Evolutionary conservation across 64 coral and sea anemone species (phyloP).

Genomic region (Pachyseris speciosa): DNA sequence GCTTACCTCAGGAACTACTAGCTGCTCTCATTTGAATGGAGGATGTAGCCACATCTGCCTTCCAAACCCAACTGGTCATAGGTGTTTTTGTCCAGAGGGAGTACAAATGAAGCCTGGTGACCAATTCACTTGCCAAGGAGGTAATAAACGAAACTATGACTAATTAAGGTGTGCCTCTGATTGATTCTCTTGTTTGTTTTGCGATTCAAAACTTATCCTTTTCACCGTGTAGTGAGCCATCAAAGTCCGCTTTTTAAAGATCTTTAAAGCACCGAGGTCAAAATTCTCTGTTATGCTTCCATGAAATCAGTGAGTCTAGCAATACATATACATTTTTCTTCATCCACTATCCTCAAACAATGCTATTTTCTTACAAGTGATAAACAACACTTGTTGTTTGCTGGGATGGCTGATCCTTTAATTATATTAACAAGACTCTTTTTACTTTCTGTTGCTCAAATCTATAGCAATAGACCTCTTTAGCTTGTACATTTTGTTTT

Average conservation of each 20-base stretch:
- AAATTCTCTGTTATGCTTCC: neutral
- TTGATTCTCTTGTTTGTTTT: neutral
- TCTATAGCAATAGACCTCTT: neutral
- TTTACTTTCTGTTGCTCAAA: neutral
- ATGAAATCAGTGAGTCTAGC: neutral
- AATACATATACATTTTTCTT: neutral
- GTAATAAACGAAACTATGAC: neutral
- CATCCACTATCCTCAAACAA: neutral
- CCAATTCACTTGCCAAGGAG: conserved; percentile 38
- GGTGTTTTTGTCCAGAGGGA: conserved; percentile 61
- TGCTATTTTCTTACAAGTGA: neutral
- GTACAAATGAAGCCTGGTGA: neutral
- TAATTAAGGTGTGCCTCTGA: neutral
- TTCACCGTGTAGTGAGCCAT: neutral
- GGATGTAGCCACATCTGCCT: conserved; percentile 34
- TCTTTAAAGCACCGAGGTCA: neutral
- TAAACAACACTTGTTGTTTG: neutral
- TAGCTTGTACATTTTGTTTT: too few relatives aligned
- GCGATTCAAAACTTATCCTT: neutral
- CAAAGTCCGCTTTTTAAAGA: neutral
- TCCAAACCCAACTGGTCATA: conserved; percentile 24
- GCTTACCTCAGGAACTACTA: neutral
- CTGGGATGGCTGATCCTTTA: neutral
- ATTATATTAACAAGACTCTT: neutral
- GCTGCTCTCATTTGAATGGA: conserved; percentile 10